A percentile compares a stretch with the other conserved stretches of the same genome.
Conservation (phyloP, 2,113 vertebrate species). For the Hippocampus guttulatus region DNA sequence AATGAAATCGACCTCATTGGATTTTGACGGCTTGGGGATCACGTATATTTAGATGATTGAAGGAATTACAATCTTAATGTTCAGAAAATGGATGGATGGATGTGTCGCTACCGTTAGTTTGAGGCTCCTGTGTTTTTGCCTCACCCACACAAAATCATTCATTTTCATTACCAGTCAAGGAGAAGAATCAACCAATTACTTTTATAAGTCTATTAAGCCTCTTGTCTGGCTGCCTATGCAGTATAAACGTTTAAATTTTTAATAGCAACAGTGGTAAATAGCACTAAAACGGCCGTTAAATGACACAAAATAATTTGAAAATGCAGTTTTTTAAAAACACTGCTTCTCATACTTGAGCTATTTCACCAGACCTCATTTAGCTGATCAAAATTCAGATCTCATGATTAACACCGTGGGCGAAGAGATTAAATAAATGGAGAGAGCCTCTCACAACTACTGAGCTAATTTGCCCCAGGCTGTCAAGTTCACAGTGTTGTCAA, state of each 20-base stretch:
- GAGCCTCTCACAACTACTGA: background rate
- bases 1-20: no score
- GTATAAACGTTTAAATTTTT: constrained; percentile 15
- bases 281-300: constrained; percentile 12
- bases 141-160: background rate
- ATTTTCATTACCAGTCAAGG: constrained; percentile 13
- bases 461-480: constrained; percentile 1
- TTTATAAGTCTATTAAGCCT: constrained; percentile 23
- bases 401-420: background rate
- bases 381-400: constrained; percentile 3
- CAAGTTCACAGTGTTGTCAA: background rate
- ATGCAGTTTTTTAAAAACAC: background rate
- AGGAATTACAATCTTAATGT: background rate
- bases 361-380: constrained; percentile 6
- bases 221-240: constrained; percentile 19
- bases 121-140: background rate
- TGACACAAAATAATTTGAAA: constrained; percentile 5
- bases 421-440: constrained; percentile 3
- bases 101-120: background rate
- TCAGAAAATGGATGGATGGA: background rate
- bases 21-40: background rate
- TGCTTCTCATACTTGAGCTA: background rate
- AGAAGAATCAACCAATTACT: constrained; percentile 11
- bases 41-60: background rate
- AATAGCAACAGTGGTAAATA: constrained; percentile 6